A percentile compares a stretch with the other conserved stretches of the same genome.
Conservation (phyloP, 2,113 vertebrate genomes). For the Micromys minutus region DNA sequence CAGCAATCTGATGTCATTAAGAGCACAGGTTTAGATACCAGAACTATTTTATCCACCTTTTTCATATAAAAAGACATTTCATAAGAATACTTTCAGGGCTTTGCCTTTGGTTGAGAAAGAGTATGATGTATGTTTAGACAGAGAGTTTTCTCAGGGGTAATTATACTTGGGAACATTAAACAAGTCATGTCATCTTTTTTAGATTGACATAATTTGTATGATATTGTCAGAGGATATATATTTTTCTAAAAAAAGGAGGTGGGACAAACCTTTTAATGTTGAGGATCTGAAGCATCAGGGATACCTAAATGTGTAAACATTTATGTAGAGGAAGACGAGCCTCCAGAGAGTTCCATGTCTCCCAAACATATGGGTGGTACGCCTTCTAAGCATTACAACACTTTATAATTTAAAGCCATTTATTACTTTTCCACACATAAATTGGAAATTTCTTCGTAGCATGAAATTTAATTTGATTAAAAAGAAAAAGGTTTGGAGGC, state of each 20-base stretch:
- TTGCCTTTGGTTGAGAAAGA: slow-evolving; percentile 27
- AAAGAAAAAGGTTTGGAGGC: slow-evolving; percentile 24
- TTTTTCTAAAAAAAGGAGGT: neutral
- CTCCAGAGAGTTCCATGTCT: neutral
- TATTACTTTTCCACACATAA: slow-evolving; percentile 24
- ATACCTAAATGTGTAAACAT: neutral
- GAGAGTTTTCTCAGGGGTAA: neutral
- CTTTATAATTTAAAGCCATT: slow-evolving; percentile 24
- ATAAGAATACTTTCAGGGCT: neutral
- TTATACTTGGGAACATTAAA: neutral
- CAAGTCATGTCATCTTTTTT: neutral
- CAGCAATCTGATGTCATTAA: neutral
- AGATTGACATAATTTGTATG: slow-evolving; percentile 30
- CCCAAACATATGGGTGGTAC: neutral
- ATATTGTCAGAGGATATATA: slow-evolving; percentile 34
- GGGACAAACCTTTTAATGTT: neutral
- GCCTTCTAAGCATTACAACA: slow-evolving; percentile 23
- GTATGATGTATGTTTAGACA: neutral
- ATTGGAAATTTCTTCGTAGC: slow-evolving; percentile 53
- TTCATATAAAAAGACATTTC: neutral
- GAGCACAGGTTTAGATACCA: too few species aligned
- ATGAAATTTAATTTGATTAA: slow-evolving; percentile 17
- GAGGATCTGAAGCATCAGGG: neutral
- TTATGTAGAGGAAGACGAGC: neutral
- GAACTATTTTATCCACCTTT: neutral